Evolutionary conservation across 2,797 vertebrate genomes (phyloP), one percentile per base, ranked within the genome.

Genomic region (Australoheros facetus): DNA sequence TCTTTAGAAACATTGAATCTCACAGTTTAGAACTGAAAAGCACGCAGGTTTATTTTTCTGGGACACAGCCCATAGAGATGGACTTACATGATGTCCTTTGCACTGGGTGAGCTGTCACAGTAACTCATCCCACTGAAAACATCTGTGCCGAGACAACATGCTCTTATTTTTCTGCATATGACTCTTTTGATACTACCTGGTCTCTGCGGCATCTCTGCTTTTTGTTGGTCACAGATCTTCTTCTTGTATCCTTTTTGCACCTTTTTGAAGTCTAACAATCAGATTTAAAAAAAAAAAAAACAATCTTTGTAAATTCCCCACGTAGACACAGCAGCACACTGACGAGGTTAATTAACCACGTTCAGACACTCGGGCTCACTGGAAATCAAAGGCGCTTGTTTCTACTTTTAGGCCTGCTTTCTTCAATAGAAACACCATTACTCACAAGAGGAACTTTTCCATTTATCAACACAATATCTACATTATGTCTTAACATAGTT

Each of bases 241-340:
- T 30, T 30, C 23, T 26, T 51, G 48, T 48, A 69, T n/a, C 19
- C 1, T 3, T 69, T 69, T 26, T 26, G 32, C 0, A 2, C 6
- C 12, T 51, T 69, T 51, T 19, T 51, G 3, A 69, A 69, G 42
- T 39, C 42, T 5, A 69, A 69, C 26, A 66, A 12, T 19, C 23
- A 0, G 23, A 28, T 53, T n/a, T 23, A 23, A 23, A 23, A 23
- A 23, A 5, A 23, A 5, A 32, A 32, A 6, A 32, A 8, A 34
- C 32, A 34, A 34, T 48, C 16, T 66, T 66, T 66, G 23, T 19
- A 30, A 69, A 69, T 6, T 51, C 26, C 23, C 39, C 62, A 48
- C 2, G 16, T 23, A 66, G 42, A 30, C 26, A 69, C 45, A 30
- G 17, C 1, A 0, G 42, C 23, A 48, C 16, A 51, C 62, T 19